Conservation (phyloP, 2,113 vertebrate genomes). For the Cacatua alba region DNA sequence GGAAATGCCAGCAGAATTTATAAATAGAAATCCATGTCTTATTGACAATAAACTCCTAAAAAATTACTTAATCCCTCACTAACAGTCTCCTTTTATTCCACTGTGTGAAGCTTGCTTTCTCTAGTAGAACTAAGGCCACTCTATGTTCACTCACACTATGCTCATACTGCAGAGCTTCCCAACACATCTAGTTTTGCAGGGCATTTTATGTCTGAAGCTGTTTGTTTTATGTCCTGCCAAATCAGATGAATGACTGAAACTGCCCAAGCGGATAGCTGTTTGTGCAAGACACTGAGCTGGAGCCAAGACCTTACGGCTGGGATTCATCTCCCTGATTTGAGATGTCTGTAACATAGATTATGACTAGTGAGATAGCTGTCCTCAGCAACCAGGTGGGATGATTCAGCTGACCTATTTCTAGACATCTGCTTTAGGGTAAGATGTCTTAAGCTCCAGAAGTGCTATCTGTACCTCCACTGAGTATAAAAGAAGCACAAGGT, state of each 20-base stretch:
- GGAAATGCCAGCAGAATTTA: not conserved
- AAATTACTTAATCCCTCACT: not conserved
- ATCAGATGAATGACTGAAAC: slow-evolving; percentile 55
- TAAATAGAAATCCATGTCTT: not conserved
- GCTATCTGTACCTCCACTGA: not conserved
- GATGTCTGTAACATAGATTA: slow-evolving; percentile 22
- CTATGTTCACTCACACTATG: not conserved
- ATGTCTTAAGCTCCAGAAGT: not conserved
- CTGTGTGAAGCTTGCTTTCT: not conserved
- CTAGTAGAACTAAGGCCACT: not conserved
- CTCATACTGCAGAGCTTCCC: not conserved
- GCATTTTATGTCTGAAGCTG: not conserved
- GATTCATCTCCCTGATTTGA: slow-evolving; percentile 32
- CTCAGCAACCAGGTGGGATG: not conserved
- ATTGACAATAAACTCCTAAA: not conserved
- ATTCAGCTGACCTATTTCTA: slow-evolving; percentile 62
- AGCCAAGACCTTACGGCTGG: slow-evolving; percentile 5
- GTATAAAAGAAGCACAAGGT: not conserved
- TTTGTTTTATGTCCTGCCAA: slow-evolving; percentile 55
- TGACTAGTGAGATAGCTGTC: slow-evolving; percentile 12
- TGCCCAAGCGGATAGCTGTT: slow-evolving; percentile 2
- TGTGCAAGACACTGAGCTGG: slow-evolving; percentile 33
- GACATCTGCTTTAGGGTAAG: slow-evolving; percentile 16
- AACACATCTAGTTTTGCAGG: not conserved
- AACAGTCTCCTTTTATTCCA: not conserved